These are phyloP conservation scores for Euplexia lucipara DNA, from an alignment of 2,888 invertebrate genomes.

Conservation along the genomic window DNA sequence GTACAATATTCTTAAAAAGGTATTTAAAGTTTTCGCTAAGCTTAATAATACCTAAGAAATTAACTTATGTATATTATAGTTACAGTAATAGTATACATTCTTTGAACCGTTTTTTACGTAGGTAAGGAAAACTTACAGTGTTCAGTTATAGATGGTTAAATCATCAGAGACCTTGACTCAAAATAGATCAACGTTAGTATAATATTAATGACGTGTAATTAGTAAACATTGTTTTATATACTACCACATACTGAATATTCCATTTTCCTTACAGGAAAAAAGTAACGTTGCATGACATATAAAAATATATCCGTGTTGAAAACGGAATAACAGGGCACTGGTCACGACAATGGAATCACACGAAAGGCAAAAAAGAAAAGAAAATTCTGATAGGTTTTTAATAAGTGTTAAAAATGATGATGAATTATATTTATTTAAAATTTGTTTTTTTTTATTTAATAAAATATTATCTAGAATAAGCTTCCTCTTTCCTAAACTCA, in stretches of 20 bases:
- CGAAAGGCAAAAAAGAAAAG: constrained; percentile 29
- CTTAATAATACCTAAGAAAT: too few relatives aligned
- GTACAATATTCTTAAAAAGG: too few relatives aligned
- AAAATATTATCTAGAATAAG: too few relatives aligned
- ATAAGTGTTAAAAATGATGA: too few relatives aligned
- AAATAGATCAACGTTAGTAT: constrained; percentile 23
- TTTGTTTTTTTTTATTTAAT: too few relatives aligned
- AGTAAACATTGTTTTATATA: constrained; percentile 11
- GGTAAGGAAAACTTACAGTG: not conserved
- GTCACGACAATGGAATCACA: constrained; percentile 36
- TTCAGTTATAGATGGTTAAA: not conserved
- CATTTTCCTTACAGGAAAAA: constrained; percentile 51
- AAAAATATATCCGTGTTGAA: constrained; percentile 34
- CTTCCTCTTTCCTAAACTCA: too few relatives aligned
- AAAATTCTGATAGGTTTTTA: not conserved
- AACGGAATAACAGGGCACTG: constrained; percentile 31
- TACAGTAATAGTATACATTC: too few relatives aligned
- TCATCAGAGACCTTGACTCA: constrained; percentile 19
- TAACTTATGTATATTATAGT: too few relatives aligned
- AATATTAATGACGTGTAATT: constrained; percentile 10
- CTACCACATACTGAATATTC: not conserved
- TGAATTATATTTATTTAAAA: too few relatives aligned
- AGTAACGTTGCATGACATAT: constrained; percentile 44
- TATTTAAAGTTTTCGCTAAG: too few relatives aligned
- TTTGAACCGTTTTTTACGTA: not conserved